A percentile compares a stretch with the other conserved stretches of the same genome.
Conservation (phyloP, 2,797 vertebrate species). For the Psittacula echo region DNA sequence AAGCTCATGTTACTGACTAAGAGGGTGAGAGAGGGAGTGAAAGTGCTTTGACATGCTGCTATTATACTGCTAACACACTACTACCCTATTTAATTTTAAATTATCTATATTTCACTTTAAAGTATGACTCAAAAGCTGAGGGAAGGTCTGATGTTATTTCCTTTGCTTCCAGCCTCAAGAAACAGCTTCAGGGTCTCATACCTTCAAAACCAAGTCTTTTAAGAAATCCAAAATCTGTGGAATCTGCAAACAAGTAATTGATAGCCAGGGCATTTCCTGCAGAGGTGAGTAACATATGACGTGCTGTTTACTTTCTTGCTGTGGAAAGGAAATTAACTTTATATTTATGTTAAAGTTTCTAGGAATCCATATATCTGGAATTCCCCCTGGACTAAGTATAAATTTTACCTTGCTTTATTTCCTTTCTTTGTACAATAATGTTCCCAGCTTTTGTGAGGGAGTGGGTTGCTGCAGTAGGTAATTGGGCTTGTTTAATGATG, state of each 20-base stretch:
- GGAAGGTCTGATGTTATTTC: background rate
- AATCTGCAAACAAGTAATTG: slow-evolving; percentile 69
- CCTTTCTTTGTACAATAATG: background rate
- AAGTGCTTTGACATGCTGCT: background rate
- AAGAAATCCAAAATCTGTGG: slow-evolving; percentile 69
- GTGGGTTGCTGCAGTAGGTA: background rate
- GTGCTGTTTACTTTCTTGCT: background rate
- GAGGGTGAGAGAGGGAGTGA: rapidly evolving
- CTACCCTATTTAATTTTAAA: background rate
- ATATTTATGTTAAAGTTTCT: background rate
- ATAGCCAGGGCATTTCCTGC: slow-evolving; percentile 66
- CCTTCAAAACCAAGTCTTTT: slow-evolving; percentile 75
- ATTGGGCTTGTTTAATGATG: background rate
- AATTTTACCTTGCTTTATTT: background rate
- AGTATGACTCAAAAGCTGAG: background rate
- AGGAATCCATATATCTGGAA: background rate
- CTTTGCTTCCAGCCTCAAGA: slow-evolving; percentile 71
- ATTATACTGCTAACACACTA: background rate
- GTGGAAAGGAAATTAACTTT: background rate
- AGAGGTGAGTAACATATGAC: slow-evolving; percentile 55
- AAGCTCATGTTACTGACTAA: background rate
- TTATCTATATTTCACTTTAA: background rate
- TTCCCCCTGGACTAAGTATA: background rate
- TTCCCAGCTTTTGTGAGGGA: background rate
- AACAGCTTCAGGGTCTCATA: slow-evolving; percentile 53